phyloP scores from a whole-genome alignment of 2,888 invertebrate species.

The Nephrotoma appendiculata region DNA sequence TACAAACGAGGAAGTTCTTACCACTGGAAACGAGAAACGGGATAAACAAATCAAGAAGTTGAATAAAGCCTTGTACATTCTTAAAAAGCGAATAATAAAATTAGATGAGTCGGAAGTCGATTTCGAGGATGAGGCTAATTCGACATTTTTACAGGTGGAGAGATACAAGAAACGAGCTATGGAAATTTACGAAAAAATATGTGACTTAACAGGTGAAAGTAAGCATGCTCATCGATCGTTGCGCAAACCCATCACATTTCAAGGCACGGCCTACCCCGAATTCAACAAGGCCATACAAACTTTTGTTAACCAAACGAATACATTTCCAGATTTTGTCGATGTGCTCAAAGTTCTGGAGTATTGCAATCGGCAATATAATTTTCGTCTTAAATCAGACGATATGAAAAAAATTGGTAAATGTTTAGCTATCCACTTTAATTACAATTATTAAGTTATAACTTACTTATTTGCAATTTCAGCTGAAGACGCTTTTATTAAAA shows the following conservation, averaged over 20 bases:
- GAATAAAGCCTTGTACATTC: slow-evolving; percentile 43
- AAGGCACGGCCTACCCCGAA: slow-evolving; percentile 25
- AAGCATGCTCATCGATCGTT: slow-evolving; percentile 27
- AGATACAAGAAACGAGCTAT: slow-evolving; percentile 30
- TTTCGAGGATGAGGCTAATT: slow-evolving; percentile 57
- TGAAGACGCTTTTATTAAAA: slow-evolving; percentile 46
- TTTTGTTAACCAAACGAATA: slow-evolving; percentile 28
- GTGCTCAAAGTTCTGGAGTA: slow-evolving; percentile 28
- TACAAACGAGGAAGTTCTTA: slow-evolving; percentile 10
- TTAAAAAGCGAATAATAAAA: slow-evolving; percentile 49
- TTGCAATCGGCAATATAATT: slow-evolving; percentile 25
- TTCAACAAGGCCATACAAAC: slow-evolving; percentile 29
- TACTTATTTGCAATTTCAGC: slow-evolving; percentile 30
- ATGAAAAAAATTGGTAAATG: slow-evolving; percentile 28
- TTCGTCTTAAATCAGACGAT: slow-evolving; percentile 25
- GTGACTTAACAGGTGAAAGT: slow-evolving; percentile 42
- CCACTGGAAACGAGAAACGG: slow-evolving; percentile 33
- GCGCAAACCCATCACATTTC: slow-evolving; percentile 28
- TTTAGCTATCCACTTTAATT: not conserved
- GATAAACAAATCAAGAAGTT: slow-evolving; percentile 38
- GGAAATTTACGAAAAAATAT: slow-evolving; percentile 41
- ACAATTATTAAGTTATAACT: not conserved
- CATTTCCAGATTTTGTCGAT: slow-evolving; percentile 42
- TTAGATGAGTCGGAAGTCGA: slow-evolving; percentile 56
- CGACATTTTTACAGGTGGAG: slow-evolving; percentile 54